These are phyloP conservation scores for Daptonema setosum DNA, from an alignment of 2,888 invertebrate species.

Conservation along the genomic window DNA sequence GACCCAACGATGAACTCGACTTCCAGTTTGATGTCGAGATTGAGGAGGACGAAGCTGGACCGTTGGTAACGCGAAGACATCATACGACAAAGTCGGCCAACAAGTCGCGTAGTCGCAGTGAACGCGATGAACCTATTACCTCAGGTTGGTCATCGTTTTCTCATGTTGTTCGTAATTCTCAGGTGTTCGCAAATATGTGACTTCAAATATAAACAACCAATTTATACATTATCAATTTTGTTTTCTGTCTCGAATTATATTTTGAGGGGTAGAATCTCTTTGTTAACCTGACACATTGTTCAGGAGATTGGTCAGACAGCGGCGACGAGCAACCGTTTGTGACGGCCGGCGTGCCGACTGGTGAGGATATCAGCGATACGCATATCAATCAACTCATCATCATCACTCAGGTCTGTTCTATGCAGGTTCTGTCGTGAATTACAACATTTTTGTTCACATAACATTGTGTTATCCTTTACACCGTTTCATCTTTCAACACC, in stretches of 20 bases:
- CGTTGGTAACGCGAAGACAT: neutral
- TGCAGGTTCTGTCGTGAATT: too few species aligned
- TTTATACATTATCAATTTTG: neutral
- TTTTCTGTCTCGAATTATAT: too few species aligned
- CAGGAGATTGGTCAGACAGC: neutral
- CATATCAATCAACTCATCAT: conserved; percentile 46
- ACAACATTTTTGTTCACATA: too few species aligned
- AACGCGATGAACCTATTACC: neutral
- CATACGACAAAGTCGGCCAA: neutral
- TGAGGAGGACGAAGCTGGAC: conserved; percentile 23
- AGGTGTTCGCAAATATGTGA: too few species aligned
- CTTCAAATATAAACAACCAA: too few species aligned
- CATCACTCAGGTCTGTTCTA: conserved; percentile 82
- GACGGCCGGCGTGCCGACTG: neutral
- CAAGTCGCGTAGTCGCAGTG: neutral
- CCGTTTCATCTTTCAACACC: too few species aligned
- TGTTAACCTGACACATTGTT: too few species aligned
- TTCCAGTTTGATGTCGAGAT: conserved; percentile 93
- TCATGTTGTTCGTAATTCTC: too few species aligned
- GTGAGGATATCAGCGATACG: conserved; percentile 34
- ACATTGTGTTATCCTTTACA: too few species aligned
- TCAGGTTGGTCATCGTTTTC: neutral
- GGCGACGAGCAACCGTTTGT: neutral
- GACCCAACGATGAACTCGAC: conserved; percentile 70
- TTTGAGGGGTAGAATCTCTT: too few species aligned